Evolutionary conservation across 2,888 invertebrate genomes (phyloP).

Genomic region (Pyrocoelia pectoralis): DNA sequence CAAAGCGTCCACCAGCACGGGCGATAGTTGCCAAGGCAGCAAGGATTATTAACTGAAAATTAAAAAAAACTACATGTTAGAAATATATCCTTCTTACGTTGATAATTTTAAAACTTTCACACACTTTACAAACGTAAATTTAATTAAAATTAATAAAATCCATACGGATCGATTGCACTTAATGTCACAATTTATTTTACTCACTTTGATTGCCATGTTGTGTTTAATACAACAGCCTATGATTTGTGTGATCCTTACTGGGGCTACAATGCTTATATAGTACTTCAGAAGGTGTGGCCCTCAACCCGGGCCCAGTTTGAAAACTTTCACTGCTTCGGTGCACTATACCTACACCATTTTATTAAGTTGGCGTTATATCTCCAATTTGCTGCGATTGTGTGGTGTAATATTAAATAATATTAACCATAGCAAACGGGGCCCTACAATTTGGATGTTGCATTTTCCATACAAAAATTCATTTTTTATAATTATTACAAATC

Average conservation of each 20-base stretch:
- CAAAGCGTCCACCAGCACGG: constrained; percentile 39
- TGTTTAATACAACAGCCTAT: constrained; percentile 13
- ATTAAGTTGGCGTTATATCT: constrained; percentile 20
- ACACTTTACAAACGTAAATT: too few relatives aligned
- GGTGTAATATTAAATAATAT: constrained; percentile 5
- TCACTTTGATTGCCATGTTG: constrained; percentile 39
- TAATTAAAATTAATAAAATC: constrained; percentile 1
- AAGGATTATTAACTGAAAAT: constrained; percentile 41
- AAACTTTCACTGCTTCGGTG: constrained; percentile 34
- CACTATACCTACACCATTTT: constrained; percentile 12
- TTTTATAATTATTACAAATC: too few relatives aligned
- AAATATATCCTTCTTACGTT: background rate
- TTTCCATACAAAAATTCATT: too few relatives aligned
- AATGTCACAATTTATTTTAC: constrained; percentile 14
- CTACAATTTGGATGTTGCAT: background rate
- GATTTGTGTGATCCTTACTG: constrained; percentile 24
- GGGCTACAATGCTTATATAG: constrained; percentile 35
- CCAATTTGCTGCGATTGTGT: background rate
- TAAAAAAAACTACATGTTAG: constrained; percentile 11
- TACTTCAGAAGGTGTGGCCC: constrained; percentile 36
- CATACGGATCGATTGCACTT: background rate
- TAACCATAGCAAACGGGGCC: background rate
- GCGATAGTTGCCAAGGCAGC: constrained; percentile 38
- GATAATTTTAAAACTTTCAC: too few relatives aligned
- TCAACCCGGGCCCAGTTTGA: constrained; percentile 32